Percentiles rank a stretch among this genome's conserved stretches.
These are phyloP conservation scores for Chaetophractus vellerosus DNA, from an alignment of 2,797 vertebrate genomes.

Conservation along the genomic window DNA sequence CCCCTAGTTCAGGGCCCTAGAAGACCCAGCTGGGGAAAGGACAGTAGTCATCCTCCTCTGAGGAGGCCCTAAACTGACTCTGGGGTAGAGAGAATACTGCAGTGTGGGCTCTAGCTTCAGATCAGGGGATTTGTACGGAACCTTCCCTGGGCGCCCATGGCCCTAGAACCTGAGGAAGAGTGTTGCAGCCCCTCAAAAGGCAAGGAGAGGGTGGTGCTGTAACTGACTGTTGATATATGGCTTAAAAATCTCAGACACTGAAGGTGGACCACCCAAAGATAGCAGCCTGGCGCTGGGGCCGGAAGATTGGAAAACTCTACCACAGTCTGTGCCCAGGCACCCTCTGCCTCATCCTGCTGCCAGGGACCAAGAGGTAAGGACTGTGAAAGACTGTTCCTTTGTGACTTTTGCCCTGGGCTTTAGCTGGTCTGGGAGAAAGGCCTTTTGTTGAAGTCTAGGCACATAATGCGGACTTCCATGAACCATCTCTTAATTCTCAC, in stretches of 20 bases:
- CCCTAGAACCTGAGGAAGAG: neutral
- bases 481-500: constrained; percentile 42
- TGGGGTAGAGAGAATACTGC: neutral
- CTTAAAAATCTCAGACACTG: constrained; percentile 59
- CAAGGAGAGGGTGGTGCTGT: neutral
- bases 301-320: constrained; percentile 92
- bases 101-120: neutral
- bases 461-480: neutral
- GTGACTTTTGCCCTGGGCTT: neutral
- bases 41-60: neutral
- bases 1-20: neutral
- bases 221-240: neutral
- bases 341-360: constrained; percentile 93
- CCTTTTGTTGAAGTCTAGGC: constrained; percentile 17
- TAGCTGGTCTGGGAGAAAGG: constrained; percentile 24
- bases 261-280: constrained; percentile 88
- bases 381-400: neutral
- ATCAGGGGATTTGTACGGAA: neutral
- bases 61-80: neutral
- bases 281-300: constrained; percentile 91
- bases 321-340: constrained; percentile 90
- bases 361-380: constrained; percentile 89
- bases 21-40: neutral
- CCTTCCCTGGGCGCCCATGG: neutral
- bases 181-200: neutral